Evolutionary conservation across 2,888 invertebrate species (phyloP).

Genomic region (Harpalus rufipes): DNA sequence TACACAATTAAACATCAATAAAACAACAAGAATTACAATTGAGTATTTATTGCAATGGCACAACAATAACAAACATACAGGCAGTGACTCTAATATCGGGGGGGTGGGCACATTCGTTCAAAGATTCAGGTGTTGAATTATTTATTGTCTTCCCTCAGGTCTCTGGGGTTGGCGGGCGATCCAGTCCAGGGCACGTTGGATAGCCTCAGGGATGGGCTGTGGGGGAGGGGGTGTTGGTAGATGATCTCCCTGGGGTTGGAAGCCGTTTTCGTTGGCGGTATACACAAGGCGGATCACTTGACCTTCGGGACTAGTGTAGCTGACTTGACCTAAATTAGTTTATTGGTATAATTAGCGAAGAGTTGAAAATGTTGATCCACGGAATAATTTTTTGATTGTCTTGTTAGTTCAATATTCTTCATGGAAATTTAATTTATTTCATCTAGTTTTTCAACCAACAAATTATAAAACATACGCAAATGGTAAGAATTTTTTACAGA

Average conservation of each 20-base stretch:
- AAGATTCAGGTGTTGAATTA: slow-evolving; percentile 1
- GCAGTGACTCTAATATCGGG: slow-evolving; percentile 22
- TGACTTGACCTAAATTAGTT: slow-evolving; percentile 55
- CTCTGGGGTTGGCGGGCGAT: slow-evolving; percentile 81
- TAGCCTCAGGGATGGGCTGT: slow-evolving; percentile 85
- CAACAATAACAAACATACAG: slow-evolving; percentile 57
- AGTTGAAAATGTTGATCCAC: not conserved
- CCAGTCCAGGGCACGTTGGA: slow-evolving; percentile 83
- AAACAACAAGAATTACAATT: slow-evolving; percentile 9
- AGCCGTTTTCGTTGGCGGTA: slow-evolving; percentile 78
- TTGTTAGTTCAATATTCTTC: too few species aligned
- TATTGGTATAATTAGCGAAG: too few species aligned
- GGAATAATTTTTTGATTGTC: too few species aligned
- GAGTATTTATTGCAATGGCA: slow-evolving; percentile 57
- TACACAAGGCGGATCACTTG: slow-evolving; percentile 73
- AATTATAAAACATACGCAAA: too few species aligned
- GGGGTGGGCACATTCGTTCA: not conserved
- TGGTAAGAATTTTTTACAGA: too few species aligned
- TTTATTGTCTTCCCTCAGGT: slow-evolving; percentile 50
- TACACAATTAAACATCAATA: not conserved
- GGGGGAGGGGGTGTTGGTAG: slow-evolving; percentile 81
- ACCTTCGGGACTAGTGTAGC: slow-evolving; percentile 66
- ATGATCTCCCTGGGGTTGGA: slow-evolving; percentile 77
- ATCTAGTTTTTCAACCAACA: too few species aligned
- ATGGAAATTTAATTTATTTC: too few species aligned